Evolutionary conservation across 2,113 vertebrate genomes (phyloP), one percentile per base, ranked within the genome.

Genomic region (Perca schrenkii): DNA sequence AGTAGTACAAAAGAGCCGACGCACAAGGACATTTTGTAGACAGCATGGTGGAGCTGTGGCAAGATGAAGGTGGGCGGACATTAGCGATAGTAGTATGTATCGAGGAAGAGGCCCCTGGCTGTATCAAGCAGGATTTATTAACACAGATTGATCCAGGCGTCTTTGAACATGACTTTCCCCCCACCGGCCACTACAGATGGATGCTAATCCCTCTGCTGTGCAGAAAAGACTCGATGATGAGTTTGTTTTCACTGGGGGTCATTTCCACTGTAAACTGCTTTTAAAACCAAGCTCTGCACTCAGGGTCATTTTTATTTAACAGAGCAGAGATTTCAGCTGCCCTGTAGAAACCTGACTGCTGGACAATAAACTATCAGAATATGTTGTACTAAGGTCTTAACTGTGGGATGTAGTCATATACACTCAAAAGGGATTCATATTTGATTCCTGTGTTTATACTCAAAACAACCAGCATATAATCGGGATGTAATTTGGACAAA

Each of bases 101-200:
- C 11, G 87, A 93, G 89, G 88, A 91, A 92, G 84, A 87, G 92
- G 84, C 68, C 85, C 78, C 86, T 36, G 73, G 80, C 88, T 80
- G 87, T 91, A 94, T 94, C 91, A 79, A 69, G 61, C 72, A 43
- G 88, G 88, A 92, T 93, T 93, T 90, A 91, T 93, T 90, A 93
- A 88, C 83, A 69, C 73, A 83, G 75, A 93, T 92, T 91, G 90
- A 93, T 92, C 84, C 78, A 74, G 74, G 77, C 88, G 92, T 89
- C 92, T 94, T 93, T 94, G 91, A 93, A 91, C 87, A 90, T 87
- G 92, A 92, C 90, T 91, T 91, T 89, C 87, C 63, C 75, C 70
- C 79, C 69, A 64, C 83, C 56, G 61, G 80, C 57, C 81, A 53
- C 25, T 82, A 61, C 84, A 92, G 83, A 91, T 79, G 78, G 88